Conservation (phyloP, 2,113 vertebrate species). For the western clawed frog (Xenopus tropicalis) region UCB_Xtro_10.0 CM004448.2:17813001-17813500, state of each 20-base stretch:
- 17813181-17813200: conserved; percentile 33
- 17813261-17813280: conserved; percentile 6
- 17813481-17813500: not conserved
- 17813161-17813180: conserved; percentile 18
- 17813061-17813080: too few relatives aligned
- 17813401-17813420: not conserved
- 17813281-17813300: not conserved
- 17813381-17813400: not conserved
- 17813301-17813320: conserved; percentile 15
- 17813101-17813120: conserved; percentile 29
- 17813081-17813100: not conserved
- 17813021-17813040: too few relatives aligned
- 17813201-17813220: conserved; percentile 29
- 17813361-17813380: not conserved
- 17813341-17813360: too few relatives aligned
- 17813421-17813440: not conserved
- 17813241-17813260: conserved; percentile 23
- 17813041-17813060: too few relatives aligned
- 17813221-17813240: conserved; percentile 27
- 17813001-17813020: too few relatives aligned
- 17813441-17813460: not conserved
- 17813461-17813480: not conserved
- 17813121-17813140: conserved; percentile 15
- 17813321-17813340: too few relatives aligned
- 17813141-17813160: conserved; percentile 33